phyloP scores from a whole-genome alignment of 2,888 invertebrate species.

The Idaea dimidiata region DNA sequence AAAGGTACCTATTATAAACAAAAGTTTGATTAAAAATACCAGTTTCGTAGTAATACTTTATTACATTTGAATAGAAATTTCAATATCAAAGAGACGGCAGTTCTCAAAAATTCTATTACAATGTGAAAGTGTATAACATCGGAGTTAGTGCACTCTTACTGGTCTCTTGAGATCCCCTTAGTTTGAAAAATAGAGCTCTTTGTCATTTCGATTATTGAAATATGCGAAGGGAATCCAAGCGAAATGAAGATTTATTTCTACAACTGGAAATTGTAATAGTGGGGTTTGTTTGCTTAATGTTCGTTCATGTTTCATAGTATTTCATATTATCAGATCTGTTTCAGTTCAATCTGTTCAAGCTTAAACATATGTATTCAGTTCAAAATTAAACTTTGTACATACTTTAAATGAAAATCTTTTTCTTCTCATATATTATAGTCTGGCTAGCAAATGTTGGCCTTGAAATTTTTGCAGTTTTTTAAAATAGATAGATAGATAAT shows the following conservation, averaged over 20 bases:
- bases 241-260: constrained; percentile 22
- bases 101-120: background rate
- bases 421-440: too few relatives aligned
- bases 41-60: too few relatives aligned
- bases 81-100: background rate
- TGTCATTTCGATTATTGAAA: constrained; percentile 40
- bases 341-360: background rate
- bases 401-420: too few relatives aligned
- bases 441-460: too few relatives aligned
- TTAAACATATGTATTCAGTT: too few relatives aligned
- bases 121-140: constrained; percentile 6
- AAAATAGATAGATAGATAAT: too few relatives aligned
- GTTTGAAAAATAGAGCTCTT: constrained; percentile 30
- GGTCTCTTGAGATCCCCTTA: constrained; percentile 27
- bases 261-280: background rate
- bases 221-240: constrained; percentile 25
- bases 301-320: background rate
- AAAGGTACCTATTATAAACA: too few relatives aligned
- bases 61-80: background rate
- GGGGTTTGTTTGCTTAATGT: constrained; percentile 5
- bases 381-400: too few relatives aligned
- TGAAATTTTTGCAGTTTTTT: too few relatives aligned
- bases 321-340: background rate
- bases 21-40: too few relatives aligned
- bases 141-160: constrained; percentile 18